These are phyloP conservation scores for Tribolium freemani DNA, from an alignment of 2,888 invertebrate genomes.

Conservation along the genomic window DNA sequence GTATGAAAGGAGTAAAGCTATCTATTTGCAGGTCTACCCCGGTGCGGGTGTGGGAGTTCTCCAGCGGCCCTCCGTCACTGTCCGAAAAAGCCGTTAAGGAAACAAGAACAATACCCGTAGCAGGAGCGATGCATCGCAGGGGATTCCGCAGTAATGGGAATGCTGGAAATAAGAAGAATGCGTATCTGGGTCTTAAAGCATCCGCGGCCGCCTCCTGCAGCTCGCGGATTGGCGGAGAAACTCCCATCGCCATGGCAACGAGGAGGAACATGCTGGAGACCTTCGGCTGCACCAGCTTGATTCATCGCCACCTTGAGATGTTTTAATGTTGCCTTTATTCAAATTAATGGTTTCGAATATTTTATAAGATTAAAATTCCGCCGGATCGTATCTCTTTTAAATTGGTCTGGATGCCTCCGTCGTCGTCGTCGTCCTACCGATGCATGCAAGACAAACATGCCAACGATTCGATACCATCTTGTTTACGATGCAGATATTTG, in stretches of 20 bases:
- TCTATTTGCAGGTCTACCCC: slow-evolving; percentile 44
- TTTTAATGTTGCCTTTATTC: slow-evolving; percentile 69
- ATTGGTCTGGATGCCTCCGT: slow-evolving; percentile 59
- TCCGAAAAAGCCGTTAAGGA: slow-evolving; percentile 65
- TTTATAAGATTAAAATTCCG: slow-evolving; percentile 66
- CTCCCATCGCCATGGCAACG: slow-evolving; percentile 66
- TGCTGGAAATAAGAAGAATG: slow-evolving; percentile 64
- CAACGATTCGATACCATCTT: slow-evolving; percentile 49
- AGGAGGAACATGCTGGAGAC: slow-evolving; percentile 65
- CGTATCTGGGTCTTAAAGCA: slow-evolving; percentile 65
- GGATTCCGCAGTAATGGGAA: slow-evolving; percentile 66
- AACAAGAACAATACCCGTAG: slow-evolving; percentile 66
- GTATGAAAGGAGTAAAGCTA: slow-evolving; percentile 34
- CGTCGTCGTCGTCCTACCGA: slow-evolving; percentile 20
- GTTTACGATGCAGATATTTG: slow-evolving; percentile 42
- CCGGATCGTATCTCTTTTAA: slow-evolving; percentile 63
- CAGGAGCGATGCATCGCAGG: slow-evolving; percentile 65
- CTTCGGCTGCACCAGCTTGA: slow-evolving; percentile 64
- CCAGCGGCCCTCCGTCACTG: slow-evolving; percentile 61
- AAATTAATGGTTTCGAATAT: slow-evolving; percentile 68
- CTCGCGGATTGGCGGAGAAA: slow-evolving; percentile 65
- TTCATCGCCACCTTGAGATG: slow-evolving; percentile 69
- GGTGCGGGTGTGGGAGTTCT: slow-evolving; percentile 35
- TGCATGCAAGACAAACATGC: slow-evolving; percentile 34
- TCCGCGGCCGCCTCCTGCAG: slow-evolving; percentile 65